Evolutionary conservation across 2,888 invertebrate species (phyloP), one percentile per base, ranked within the genome.

Genomic region (Buathra laborator): DNA sequence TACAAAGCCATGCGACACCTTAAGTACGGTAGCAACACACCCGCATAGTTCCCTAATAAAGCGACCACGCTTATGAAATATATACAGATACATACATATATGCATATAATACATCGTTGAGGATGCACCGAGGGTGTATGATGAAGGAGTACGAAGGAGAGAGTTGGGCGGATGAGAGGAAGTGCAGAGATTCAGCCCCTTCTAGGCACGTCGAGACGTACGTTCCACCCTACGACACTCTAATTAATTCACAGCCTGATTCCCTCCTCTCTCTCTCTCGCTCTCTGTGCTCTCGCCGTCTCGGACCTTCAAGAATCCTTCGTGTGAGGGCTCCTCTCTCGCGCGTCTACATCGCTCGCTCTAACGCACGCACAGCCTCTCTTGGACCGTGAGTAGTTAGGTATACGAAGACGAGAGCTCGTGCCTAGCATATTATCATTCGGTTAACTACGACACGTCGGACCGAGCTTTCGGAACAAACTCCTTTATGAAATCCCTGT

Each of bases 171-270:
- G 44, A n/a, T 24, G 24, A 62, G 62, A 62, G 56, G 56, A 74
- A 51, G 19, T 32, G 51, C 29, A 53, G 81, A 74, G 68, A 68
- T 76, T 76, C 81, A 46, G 68, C 43, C 75, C 68, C 62, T 64
- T 48, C 29, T 19, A 24, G 66, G 37, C n/a, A 44, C 66, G 76
- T 37, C 67, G 53, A 77, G 76, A 67, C 56, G 76, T 48, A 51
- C 75, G 48, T 62, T 75, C 32, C 48, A 16, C 10, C 74, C 37
- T 44, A 43, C 32, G n/a, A 29, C 59, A 62, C 62, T 70, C 78
- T 71, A 76, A 81, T 81, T 81, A 81, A 81, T 81, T 76, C 64
- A 76, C 81, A 53, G 64, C 62, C 44, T 56, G 19, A 19, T 46
- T 29, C 74, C 67, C 32, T 29, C 56, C 56, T 67, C 76, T 66